Conservation (phyloP, 2,113 vertebrate species). For the Zosterops japonicus region DNA sequence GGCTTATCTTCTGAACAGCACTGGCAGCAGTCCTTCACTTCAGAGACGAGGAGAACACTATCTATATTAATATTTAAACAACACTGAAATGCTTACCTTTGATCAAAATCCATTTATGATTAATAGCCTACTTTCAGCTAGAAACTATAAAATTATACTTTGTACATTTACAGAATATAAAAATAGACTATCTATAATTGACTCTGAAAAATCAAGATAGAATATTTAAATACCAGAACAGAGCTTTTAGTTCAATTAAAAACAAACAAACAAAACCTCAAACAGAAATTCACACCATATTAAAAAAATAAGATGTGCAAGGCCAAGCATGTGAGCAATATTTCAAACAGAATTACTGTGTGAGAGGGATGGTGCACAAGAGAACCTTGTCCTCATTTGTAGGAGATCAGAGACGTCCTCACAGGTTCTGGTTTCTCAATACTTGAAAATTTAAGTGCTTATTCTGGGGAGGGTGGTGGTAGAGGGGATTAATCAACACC, state of each 20-base stretch:
- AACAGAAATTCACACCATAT: not conserved
- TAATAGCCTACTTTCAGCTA: not conserved
- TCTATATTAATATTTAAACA: conserved; percentile 13
- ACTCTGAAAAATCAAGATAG: not conserved
- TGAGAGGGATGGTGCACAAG: accelerated
- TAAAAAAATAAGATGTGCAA: not conserved
- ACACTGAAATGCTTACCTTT: not conserved
- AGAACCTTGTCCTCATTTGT: not conserved
- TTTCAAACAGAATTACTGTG: not conserved
- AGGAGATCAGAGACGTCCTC: not conserved
- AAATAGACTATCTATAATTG: not conserved
- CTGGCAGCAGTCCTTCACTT: not conserved
- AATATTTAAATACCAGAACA: not conserved
- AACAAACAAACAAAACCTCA: not conserved
- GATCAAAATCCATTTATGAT: conserved; percentile 9
- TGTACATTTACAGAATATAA: not conserved
- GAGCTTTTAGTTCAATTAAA: not conserved
- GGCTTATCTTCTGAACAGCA: not conserved
- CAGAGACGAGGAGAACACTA: not conserved
- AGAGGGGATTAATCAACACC: not conserved
- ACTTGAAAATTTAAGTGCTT: not conserved
- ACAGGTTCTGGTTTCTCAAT: not conserved
- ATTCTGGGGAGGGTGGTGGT: not conserved
- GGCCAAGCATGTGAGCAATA: not conserved
- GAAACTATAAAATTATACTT: not conserved